These are phyloP conservation scores for Gobionotothen gibberifrons DNA, from an alignment of 2,797 vertebrate species.

Conservation along the genomic window DNA sequence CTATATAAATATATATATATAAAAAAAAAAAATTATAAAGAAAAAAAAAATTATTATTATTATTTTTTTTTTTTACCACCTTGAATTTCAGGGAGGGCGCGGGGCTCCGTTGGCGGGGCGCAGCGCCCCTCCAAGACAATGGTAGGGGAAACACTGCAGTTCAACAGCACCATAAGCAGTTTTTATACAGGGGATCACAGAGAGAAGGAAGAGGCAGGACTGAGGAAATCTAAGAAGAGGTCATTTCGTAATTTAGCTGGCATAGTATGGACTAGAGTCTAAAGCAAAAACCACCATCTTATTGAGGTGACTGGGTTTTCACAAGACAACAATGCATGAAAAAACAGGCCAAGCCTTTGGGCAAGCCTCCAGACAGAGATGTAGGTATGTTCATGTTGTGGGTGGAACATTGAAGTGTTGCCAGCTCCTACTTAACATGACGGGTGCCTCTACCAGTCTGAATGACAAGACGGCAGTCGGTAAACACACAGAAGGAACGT, in stretches of 20 bases:
- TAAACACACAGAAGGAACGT: conserved; percentile 16
- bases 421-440: conserved; percentile 65
- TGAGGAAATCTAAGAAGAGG: not conserved
- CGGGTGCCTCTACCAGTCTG: conserved; percentile 31
- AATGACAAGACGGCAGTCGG: conserved; percentile 2
- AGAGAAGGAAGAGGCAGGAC: not conserved
- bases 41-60: no score
- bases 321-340: conserved; percentile 9
- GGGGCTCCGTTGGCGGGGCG: no score
- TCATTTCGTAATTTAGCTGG: not conserved
- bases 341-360: conserved; percentile 20
- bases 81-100: no score
- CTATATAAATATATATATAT: no score
- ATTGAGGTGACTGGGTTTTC: not conserved
- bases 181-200: not conserved
- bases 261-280: not conserved
- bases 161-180: not conserved
- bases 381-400: conserved; percentile 11
- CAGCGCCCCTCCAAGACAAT: no score
- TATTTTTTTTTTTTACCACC: no score
- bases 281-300: not conserved
- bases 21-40: no score
- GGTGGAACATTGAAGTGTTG: conserved; percentile 38
- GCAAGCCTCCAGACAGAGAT: conserved; percentile 25
- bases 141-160: no score